Conservation (phyloP, 2,888 invertebrate genomes). For the Pherbina coryleti region DNA sequence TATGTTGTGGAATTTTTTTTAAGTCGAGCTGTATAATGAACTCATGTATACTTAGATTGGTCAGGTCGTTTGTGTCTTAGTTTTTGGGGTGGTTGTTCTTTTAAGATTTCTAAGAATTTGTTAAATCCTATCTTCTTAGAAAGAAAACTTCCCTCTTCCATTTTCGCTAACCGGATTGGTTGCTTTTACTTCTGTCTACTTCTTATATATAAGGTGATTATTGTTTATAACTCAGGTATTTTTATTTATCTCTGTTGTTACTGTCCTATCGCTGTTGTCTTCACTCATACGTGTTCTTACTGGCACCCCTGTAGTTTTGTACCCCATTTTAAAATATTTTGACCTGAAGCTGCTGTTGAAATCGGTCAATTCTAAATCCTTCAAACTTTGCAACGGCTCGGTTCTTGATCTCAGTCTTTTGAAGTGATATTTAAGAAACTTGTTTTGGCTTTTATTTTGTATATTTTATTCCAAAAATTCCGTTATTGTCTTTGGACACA, state of each 20-base stretch:
- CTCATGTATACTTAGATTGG: slow-evolving; percentile 7
- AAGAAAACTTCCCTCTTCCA: not conserved
- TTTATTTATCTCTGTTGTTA: not conserved
- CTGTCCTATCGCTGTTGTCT: not conserved
- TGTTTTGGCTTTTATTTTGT: slow-evolving; percentile 11
- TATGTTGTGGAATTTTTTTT: not conserved
- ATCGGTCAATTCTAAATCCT: slow-evolving; percentile 22
- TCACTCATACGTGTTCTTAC: not conserved
- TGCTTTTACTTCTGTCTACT: not conserved
- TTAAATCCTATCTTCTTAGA: not conserved
- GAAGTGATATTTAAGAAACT: not conserved
- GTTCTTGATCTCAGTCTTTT: slow-evolving; percentile 11
- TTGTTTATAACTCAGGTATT: not conserved
- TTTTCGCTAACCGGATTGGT: not conserved
- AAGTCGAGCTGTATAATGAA: not conserved
- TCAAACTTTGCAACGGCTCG: not conserved
- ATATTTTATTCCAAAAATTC: not conserved
- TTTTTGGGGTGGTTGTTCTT: slow-evolving; percentile 29
- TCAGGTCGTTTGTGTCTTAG: slow-evolving; percentile 2
- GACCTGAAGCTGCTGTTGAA: slow-evolving; percentile 27
- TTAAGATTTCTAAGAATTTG: not conserved
- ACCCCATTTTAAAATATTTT: not conserved
- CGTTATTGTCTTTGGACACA: not conserved
- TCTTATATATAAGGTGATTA: too few species aligned
- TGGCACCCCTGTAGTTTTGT: not conserved